Base-by-base conservation (phyloP, 2,888 invertebrate genomes). In the Pegoplata infirma region DNA sequence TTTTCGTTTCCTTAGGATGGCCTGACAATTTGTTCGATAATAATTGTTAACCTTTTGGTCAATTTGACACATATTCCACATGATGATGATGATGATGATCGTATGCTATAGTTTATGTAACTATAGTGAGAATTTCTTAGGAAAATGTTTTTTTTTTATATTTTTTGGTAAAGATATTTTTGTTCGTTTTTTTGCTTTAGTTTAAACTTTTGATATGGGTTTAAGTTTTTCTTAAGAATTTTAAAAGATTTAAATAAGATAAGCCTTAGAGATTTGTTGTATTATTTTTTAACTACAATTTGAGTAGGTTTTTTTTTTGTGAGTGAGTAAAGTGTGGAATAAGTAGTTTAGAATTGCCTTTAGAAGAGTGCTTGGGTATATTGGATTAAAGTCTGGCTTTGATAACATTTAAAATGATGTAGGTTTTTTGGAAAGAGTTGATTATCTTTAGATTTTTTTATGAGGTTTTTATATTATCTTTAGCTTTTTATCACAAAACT, bases 21-120 rank as follows among this genome's bases (percentile, higher is more conserved):
- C 81, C 86, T 88, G 88, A 88, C 88, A 88, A 88, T 88, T 88
- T 88, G 88, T 87, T 88, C 85, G 85, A 86, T 87, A 88, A 87
- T 88, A 88, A 88, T 88, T 88, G 88, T 88, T 85, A 87, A 86
- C 87, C 87, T 85, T 75, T 85, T 85, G 84, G 81, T 84, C 86
- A 85, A 84, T 85, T 86, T 88, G 88, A 87, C 87, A 86, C 86
- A 86, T 86, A 85, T 84, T 83, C 81, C 76, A 79, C 75, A 72
- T 28, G 44, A 44, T 55, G 32, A 53, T 55, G 32, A 53, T 55
- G 67, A 40, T 64, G 69, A 28, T 32, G 68, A 59, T 51, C 61
- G 64, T 49, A 36, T 63, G 63, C 46, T 28, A 55, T 68, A 55
- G 58, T 67, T 74, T 74, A 74, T 76, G 78, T 75, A 69, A 80